Base-by-base conservation (phyloP, 2,888 invertebrate genomes). In the Timema podura region DNA sequence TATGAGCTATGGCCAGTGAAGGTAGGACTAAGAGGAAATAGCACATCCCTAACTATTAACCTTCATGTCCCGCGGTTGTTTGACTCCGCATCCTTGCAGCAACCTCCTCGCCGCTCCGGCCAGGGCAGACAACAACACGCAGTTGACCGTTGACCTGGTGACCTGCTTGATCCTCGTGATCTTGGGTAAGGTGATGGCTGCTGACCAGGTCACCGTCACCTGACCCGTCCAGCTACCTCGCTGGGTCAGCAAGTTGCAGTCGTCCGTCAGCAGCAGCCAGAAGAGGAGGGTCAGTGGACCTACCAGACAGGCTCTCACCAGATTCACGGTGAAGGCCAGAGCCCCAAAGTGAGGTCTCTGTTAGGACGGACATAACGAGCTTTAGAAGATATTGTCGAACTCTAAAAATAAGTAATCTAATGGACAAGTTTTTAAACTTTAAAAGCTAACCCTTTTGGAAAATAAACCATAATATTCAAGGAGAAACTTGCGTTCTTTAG, bases 81-180 rank as follows among this genome's bases (percentile, higher is more conserved):
- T 75, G 66, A 84, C 79, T n/a, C 85, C 85, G 68, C 80, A 80
- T 47, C 79, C 76, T 75, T 84, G 83, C 72, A 85, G 79, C 74
- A 83, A 82, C 46, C 77, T 79, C 54, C 85, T 76, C 64, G 85
- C 76, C 70, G 82, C 82, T 47, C 86, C 85, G 2, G 85, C 82
- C 9, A 83, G 78, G 2, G 84, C 83, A 0, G 85, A 81, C 74
- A 86, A 78, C 49, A 86, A 79, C 8, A 86, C 83, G 75, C 85
- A 85, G 74, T 84, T 85, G 64, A 85, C 78, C 2, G 83, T 82
- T 68, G 83, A 83, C 49, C 85, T 76, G 68, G 85, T 85, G 48
- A 86, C 84, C 65, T 71, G 71, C 64, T 71, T 71, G 47, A 77
- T 75, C 46, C 71, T 67, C 15, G 68, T 70, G 51, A 83, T 79